phyloP scores from a whole-genome alignment of 2,797 vertebrate species.

The Gymnocypris eckloni region DNA sequence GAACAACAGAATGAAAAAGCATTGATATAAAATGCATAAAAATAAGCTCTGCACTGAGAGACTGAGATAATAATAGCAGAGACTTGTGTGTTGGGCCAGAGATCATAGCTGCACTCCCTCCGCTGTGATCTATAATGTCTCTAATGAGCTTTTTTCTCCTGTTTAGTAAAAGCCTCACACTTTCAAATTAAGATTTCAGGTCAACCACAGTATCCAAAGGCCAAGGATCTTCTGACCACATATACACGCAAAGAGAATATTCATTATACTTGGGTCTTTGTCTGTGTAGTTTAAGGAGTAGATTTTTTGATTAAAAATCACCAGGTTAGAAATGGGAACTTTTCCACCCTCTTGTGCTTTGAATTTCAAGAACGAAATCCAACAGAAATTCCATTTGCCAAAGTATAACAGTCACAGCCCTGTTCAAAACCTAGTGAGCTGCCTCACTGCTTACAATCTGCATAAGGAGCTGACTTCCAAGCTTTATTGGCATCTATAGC shows the following conservation, averaged over 20 bases:
- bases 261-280: slow-evolving; percentile 22
- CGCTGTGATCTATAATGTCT: slow-evolving; percentile 30
- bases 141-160: slow-evolving; percentile 48
- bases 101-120: slow-evolving; percentile 3
- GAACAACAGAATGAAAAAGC: slow-evolving; percentile 3
- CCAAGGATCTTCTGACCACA: slow-evolving; percentile 21
- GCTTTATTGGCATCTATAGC: not conserved
- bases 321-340: slow-evolving; percentile 4
- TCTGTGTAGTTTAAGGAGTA: not conserved
- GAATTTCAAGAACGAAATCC: slow-evolving; percentile 10
- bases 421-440: slow-evolving; percentile 7
- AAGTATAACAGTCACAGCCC: not conserved
- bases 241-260: slow-evolving; percentile 26
- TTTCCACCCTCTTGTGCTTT: slow-evolving; percentile 1
- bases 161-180: slow-evolving; percentile 46
- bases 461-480: not conserved
- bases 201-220: slow-evolving; percentile 29
- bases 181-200: slow-evolving; percentile 14
- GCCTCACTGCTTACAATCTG: not conserved
- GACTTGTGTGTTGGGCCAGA: slow-evolving; percentile 15
- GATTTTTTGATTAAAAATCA: slow-evolving; percentile 22
- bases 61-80: slow-evolving; percentile 26
- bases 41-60: not conserved
- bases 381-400: slow-evolving; percentile 6
- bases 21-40: not conserved